Percentiles rank a stretch among this genome's conserved stretches.
phyloP scores from a whole-genome alignment of 2,113 vertebrate species.

The Lophochroa leadbeateri region DNA sequence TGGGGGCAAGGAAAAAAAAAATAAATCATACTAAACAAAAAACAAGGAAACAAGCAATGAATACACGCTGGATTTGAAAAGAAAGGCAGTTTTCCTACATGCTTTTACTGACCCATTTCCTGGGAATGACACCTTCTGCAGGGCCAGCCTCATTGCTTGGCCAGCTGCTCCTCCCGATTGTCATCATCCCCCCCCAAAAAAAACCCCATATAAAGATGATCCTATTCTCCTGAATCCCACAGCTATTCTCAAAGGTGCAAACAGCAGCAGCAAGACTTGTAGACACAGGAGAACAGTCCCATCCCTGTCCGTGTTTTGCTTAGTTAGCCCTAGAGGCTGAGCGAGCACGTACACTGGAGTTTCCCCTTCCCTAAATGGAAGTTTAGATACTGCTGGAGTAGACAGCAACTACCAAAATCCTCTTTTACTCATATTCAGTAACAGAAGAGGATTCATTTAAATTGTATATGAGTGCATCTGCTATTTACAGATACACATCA shows the following conservation, averaged over 20 bases:
- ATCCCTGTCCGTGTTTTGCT: not conserved
- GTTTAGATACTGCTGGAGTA: not conserved
- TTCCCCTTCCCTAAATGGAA: not conserved
- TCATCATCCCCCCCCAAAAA: not conserved
- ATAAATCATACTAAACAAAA: not conserved
- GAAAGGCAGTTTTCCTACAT: not conserved
- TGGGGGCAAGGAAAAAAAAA: not conserved
- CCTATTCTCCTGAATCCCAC: not conserved
- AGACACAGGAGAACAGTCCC: not conserved
- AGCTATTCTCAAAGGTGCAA: not conserved
- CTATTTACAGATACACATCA: not conserved
- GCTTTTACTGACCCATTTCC: not conserved
- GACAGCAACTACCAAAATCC: not conserved
- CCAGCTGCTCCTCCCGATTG: not conserved
- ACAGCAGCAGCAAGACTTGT: not conserved
- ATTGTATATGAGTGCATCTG: fast-evolving
- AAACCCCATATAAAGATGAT: not conserved
- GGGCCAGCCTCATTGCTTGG: not conserved
- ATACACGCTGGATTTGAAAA: not conserved
- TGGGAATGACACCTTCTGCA: not conserved
- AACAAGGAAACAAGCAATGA: not conserved
- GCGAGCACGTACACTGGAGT: fast-evolving
- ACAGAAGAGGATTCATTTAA: not conserved
- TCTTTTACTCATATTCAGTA: not conserved
- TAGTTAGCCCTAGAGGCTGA: not conserved